Conservation (phyloP, 1,140 invertebrate genomes). For the Brachionus sp. region DNA sequence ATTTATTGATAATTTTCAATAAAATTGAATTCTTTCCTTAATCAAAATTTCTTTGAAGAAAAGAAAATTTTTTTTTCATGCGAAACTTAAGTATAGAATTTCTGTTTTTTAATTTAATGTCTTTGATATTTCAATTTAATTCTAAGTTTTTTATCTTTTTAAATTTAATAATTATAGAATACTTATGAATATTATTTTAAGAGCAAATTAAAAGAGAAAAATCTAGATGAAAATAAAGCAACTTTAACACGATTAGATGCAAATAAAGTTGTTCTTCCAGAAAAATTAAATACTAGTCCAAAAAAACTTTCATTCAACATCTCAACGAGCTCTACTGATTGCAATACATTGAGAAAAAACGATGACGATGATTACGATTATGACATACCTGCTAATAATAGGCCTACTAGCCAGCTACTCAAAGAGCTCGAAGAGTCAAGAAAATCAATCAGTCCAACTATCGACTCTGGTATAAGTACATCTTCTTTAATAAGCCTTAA, state of each 20-base stretch:
- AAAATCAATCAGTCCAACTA: constrained; percentile 43
- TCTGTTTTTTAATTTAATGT: too few relatives aligned
- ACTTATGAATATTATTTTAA: background rate
- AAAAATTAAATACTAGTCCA: background rate
- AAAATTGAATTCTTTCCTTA: too few relatives aligned
- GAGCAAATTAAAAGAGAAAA: background rate
- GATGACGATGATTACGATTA: constrained; percentile 39
- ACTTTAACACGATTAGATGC: background rate
- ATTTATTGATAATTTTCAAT: too few relatives aligned
- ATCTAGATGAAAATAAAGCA: background rate
- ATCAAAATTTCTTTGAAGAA: too few relatives aligned
- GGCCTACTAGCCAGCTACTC: background rate
- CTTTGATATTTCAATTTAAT: too few relatives aligned
- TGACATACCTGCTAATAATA: constrained; percentile 24
- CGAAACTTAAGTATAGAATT: too few relatives aligned
- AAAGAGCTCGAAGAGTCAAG: constrained; percentile 8
- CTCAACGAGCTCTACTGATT: background rate
- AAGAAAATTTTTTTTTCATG: too few relatives aligned
- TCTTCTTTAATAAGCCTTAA: constrained; percentile 18
- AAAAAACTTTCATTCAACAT: background rate
- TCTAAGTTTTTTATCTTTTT: too few relatives aligned
- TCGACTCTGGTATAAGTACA: constrained; percentile 43
- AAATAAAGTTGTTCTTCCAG: background rate
- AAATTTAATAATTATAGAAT: too few relatives aligned
- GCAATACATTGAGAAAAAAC: background rate